phyloP scores from a whole-genome alignment of 1,140 invertebrate genomes.

The Tetramorium parvispinum region DNA sequence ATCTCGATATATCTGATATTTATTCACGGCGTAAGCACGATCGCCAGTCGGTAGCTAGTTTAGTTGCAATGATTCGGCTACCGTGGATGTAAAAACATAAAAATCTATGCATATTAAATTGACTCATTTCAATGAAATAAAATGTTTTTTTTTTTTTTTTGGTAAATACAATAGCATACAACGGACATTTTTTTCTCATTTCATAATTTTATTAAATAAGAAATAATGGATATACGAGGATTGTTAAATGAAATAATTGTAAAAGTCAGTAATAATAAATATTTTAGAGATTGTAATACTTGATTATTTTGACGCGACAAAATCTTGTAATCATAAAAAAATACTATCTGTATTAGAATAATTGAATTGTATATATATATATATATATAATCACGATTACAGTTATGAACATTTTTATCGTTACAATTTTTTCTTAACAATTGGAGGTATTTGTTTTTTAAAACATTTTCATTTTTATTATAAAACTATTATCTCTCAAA shows the following conservation, averaged over 20 bases:
- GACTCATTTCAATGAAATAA: background rate
- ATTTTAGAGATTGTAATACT: background rate
- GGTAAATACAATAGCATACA: background rate
- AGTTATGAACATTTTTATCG: background rate
- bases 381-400: background rate
- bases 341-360: background rate
- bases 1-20: slow-evolving; percentile 10
- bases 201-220: background rate
- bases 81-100: background rate
- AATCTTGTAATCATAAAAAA: background rate
- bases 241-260: background rate
- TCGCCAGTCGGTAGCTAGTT: background rate
- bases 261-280: background rate
- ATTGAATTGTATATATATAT: background rate
- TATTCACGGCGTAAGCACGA: background rate
- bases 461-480: background rate
- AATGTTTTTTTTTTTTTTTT: background rate
- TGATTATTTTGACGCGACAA: background rate
- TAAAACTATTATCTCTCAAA: background rate
- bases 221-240: background rate
- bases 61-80: background rate
- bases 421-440: background rate
- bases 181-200: background rate
- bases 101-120: slow-evolving; percentile 9
- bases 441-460: background rate